phyloP scores from a whole-genome alignment of 2,888 invertebrate genomes.

The Mesochorus sp. region DNA sequence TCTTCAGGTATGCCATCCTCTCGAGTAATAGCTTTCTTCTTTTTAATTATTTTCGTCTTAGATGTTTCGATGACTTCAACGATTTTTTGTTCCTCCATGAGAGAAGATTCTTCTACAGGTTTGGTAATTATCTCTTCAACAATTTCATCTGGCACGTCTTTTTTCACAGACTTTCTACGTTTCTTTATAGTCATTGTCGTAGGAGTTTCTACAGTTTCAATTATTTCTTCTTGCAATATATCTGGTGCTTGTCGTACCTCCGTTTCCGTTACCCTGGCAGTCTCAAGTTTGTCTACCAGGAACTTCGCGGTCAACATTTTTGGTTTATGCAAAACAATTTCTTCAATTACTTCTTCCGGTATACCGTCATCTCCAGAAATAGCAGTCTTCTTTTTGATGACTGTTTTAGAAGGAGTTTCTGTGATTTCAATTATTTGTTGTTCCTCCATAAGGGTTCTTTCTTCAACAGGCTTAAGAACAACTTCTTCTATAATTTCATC shows the following conservation, averaged over 20 bases:
- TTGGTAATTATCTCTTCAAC: slow-evolving; percentile 63
- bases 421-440: slow-evolving; percentile 70
- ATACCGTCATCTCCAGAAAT: slow-evolving; percentile 69
- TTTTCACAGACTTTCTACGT: slow-evolving; percentile 59
- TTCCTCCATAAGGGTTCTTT: slow-evolving; percentile 74
- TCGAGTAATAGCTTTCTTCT: slow-evolving; percentile 61
- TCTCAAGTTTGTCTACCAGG: slow-evolving; percentile 77
- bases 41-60: slow-evolving; percentile 65
- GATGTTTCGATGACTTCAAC: slow-evolving; percentile 68
- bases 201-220: slow-evolving; percentile 65
- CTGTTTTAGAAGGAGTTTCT: slow-evolving; percentile 69
- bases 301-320: slow-evolving; percentile 64
- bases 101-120: slow-evolving; percentile 56
- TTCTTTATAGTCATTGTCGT: slow-evolving; percentile 60
- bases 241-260: slow-evolving; percentile 66
- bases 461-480: slow-evolving; percentile 68
- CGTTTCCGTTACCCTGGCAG: slow-evolving; percentile 64
- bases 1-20: slow-evolving; percentile 67
- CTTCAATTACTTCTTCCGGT: slow-evolving; percentile 70
- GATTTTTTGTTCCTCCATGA: slow-evolving; percentile 66
- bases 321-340: slow-evolving; percentile 68
- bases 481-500: slow-evolving; percentile 67
- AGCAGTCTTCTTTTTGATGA: slow-evolving; percentile 67
- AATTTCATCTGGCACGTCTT: slow-evolving; percentile 65
- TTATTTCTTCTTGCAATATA: slow-evolving; percentile 66